phyloP scores from a whole-genome alignment of 2,113 vertebrate genomes.

The Eptatretus burgeri region DNA sequence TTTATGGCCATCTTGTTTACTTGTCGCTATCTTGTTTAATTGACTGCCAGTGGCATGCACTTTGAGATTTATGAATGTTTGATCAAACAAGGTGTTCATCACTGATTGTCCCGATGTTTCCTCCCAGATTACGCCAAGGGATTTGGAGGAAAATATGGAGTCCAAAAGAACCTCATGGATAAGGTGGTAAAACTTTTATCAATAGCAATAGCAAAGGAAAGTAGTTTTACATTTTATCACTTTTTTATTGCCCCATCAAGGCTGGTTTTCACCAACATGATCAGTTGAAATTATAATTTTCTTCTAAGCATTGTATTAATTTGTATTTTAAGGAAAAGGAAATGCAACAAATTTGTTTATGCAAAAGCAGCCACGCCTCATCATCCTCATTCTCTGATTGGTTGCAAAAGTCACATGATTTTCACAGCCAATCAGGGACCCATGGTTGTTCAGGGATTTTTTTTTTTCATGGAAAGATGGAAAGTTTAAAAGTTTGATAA shows the following conservation, averaged over 20 bases:
- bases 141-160: constrained; percentile 57
- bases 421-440: no score
- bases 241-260: neutral
- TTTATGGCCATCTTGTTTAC: neutral
- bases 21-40: neutral
- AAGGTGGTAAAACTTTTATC: constrained; percentile 31
- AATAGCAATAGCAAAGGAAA: neutral
- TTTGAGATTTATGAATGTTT: neutral
- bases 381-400: no score
- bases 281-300: neutral
- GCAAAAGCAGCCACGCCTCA: no score
- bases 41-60: neutral
- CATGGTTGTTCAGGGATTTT: no score
- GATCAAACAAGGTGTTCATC: neutral
- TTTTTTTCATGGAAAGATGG: no score
- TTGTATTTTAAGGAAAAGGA: neutral
- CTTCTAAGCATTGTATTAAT: neutral
- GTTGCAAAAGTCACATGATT: no score
- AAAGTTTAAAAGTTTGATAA: no score
- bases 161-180: constrained; percentile 57
- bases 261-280: no score
- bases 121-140: constrained; percentile 50
- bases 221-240: neutral
- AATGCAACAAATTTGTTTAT: neutral
- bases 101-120: no score